Evolutionary conservation across 1,140 invertebrate species (phyloP).

Genomic region (Achatina immaculata): DNA sequence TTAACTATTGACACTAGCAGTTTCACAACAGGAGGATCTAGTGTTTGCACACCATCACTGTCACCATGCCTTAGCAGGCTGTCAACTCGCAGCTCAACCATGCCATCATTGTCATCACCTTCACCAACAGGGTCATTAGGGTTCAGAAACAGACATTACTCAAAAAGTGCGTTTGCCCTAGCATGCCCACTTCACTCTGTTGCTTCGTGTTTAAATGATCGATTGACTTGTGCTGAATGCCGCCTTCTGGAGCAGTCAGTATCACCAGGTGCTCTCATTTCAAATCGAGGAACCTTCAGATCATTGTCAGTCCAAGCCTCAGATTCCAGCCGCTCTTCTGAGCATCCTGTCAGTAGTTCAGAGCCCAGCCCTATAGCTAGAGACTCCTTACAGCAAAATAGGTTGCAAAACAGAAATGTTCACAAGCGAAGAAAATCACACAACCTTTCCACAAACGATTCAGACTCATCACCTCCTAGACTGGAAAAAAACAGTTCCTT

Average conservation of each 20-base stretch:
- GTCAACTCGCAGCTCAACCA: slow-evolving; percentile 30
- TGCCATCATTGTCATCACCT: slow-evolving; percentile 32
- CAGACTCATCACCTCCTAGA: slow-evolving; percentile 32
- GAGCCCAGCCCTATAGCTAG: slow-evolving; percentile 24
- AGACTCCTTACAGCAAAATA: neutral
- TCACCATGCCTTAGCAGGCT: slow-evolving; percentile 32
- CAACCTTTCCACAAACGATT: slow-evolving; percentile 24
- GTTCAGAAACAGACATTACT: slow-evolving; percentile 8
- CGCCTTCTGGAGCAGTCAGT: slow-evolving; percentile 27
- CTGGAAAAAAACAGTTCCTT: slow-evolving; percentile 18
- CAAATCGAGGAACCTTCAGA: neutral
- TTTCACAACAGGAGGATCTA: slow-evolving; percentile 29
- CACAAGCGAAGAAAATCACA: slow-evolving; percentile 25
- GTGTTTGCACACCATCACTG: slow-evolving; percentile 3
- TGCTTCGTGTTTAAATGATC: neutral
- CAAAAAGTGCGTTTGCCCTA: neutral
- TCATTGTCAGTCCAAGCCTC: slow-evolving; percentile 11
- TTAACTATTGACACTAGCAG: slow-evolving; percentile 31
- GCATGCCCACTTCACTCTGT: slow-evolving; percentile 30
- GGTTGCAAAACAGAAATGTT: neutral
- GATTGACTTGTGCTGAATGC: slow-evolving; percentile 26
- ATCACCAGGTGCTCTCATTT: neutral
- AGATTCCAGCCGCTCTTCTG: neutral
- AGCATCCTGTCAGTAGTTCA: slow-evolving; percentile 10
- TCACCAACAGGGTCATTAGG: slow-evolving; percentile 29